Percentiles rank a stretch among this genome's conserved stretches.
Evolutionary conservation across 1,140 invertebrate species (phyloP).

Genomic region (Drosophila sechellia): DNA sequence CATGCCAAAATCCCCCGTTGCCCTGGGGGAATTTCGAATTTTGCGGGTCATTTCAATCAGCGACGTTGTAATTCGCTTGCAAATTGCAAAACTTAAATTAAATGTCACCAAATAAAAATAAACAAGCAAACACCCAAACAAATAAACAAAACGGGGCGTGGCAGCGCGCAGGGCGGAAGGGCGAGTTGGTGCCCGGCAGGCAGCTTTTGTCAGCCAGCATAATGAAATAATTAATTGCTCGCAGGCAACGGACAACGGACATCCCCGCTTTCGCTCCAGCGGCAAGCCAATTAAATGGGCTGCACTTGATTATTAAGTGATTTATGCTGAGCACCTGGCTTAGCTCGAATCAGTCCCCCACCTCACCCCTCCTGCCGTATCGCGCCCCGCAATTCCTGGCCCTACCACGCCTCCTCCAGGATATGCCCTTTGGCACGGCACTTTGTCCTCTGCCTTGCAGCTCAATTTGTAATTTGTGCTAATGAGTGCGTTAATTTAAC

Average conservation of each 20-base stretch:
- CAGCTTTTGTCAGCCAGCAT: slow-evolving; percentile 54
- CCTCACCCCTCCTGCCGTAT: no score
- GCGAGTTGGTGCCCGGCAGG: slow-evolving; percentile 13
- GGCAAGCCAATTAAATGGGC: slow-evolving; percentile 73
- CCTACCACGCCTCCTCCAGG: not conserved
- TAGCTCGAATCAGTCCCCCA: slow-evolving; percentile 14
- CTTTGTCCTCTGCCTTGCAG: slow-evolving; percentile 47
- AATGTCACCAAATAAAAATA: slow-evolving; percentile 62
- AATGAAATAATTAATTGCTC: slow-evolving; percentile 73
- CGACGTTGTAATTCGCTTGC: slow-evolving; percentile 57
- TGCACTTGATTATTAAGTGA: slow-evolving; percentile 81
- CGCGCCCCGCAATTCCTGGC: no score
- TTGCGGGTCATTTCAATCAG: slow-evolving; percentile 60
- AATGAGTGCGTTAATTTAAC: slow-evolving; percentile 82
- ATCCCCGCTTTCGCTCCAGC: slow-evolving; percentile 9
- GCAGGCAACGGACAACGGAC: slow-evolving; percentile 38
- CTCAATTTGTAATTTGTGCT: slow-evolving; percentile 81
- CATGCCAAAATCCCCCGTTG: not conserved
- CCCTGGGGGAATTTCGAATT: slow-evolving; percentile 7
- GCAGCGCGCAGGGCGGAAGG: not conserved
- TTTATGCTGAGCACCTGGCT: slow-evolving; percentile 78
- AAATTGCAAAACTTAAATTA: slow-evolving; percentile 81
- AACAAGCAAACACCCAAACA: not conserved
- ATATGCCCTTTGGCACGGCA: slow-evolving; percentile 28
- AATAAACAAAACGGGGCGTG: slow-evolving; percentile 1